phyloP scores from a whole-genome alignment of 92 coral and sea anemone genomes.

The Epizoanthus fatuus region DNA sequence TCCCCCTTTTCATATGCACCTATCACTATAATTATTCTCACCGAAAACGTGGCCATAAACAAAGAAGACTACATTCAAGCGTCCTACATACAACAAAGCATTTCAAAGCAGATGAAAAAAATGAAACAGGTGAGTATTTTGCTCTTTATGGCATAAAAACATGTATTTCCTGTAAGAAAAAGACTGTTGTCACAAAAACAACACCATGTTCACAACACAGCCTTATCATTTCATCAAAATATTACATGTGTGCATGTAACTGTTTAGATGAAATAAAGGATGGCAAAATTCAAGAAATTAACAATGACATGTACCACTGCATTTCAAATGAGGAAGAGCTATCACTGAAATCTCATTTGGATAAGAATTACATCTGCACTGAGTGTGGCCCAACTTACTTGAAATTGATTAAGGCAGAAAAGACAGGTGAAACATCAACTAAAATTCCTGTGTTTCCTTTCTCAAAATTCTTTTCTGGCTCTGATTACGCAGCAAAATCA shows the following conservation, averaged over 20 bases:
- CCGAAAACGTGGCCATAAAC: slow-evolving; percentile 3
- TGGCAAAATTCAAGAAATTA: slow-evolving; percentile 12
- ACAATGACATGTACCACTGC: slow-evolving; percentile 5
- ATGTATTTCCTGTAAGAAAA: slow-evolving; percentile 1
- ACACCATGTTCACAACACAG: slow-evolving; percentile 18
- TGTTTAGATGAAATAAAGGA: slow-evolving; percentile 24
- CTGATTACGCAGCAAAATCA: too few relatives aligned
- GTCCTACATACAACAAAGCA: slow-evolving; percentile 6
- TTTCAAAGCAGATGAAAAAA: neutral
- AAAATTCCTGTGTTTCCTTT: too few relatives aligned
- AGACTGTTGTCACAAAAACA: neutral
- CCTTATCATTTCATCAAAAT: slow-evolving; percentile 1
- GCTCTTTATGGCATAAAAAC: neutral
- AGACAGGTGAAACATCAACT: too few relatives aligned
- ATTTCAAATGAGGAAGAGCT: neutral
- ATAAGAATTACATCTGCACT: slow-evolving; percentile 2
- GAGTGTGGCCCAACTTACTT: slow-evolving; percentile 10
- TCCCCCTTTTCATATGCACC: slow-evolving; percentile 14
- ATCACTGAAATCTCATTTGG: neutral
- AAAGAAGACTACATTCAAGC: slow-evolving; percentile 4
- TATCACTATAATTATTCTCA: neutral
- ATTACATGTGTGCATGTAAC: slow-evolving; percentile 23
- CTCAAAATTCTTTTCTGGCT: too few relatives aligned
- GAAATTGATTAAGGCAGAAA: slow-evolving; percentile 9
- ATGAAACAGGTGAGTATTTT: neutral